phyloP scores from a whole-genome alignment of 1,140 invertebrate species.

The Bursaphelenchus mucronatus region DNA sequence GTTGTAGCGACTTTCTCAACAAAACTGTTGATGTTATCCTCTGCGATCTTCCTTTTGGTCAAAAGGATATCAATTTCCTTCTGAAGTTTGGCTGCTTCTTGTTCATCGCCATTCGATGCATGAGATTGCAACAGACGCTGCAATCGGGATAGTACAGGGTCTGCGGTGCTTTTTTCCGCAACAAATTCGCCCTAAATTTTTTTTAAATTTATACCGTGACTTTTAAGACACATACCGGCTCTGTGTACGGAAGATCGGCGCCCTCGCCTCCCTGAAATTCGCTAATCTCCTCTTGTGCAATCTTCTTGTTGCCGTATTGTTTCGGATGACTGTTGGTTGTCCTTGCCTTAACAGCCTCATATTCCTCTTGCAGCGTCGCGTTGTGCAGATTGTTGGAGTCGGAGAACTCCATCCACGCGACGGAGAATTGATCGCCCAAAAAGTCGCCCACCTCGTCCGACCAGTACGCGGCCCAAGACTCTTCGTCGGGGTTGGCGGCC shows the following conservation, averaged over 20 bases:
- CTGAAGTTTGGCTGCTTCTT: background rate
- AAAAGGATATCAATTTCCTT: background rate
- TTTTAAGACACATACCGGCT: too few relatives aligned
- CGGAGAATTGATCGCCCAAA: background rate
- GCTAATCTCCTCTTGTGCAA: too few relatives aligned
- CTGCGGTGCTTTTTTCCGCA: too few relatives aligned
- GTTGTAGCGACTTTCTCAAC: background rate
- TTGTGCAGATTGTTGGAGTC: background rate
- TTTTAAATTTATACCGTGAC: too few relatives aligned
- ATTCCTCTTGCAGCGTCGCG: background rate
- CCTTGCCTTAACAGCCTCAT: background rate
- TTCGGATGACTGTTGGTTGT: background rate
- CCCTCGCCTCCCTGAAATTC: too few relatives aligned
- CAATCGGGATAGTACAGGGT: too few relatives aligned
- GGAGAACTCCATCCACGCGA: background rate
- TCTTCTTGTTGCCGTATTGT: too few relatives aligned
- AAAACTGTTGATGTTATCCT: slow-evolving; percentile 2
- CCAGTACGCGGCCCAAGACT: background rate
- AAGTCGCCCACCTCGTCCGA: too few relatives aligned
- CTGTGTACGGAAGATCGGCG: too few relatives aligned
- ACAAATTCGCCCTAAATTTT: too few relatives aligned
- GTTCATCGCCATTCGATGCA: background rate
- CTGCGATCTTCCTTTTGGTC: background rate
- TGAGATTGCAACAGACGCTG: background rate
- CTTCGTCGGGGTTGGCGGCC: slow-evolving; percentile 5